Evolutionary conservation across 2,113 vertebrate genomes (phyloP), one percentile per base, ranked within the genome.

Genomic region (Miniopterus natalensis): DNA sequence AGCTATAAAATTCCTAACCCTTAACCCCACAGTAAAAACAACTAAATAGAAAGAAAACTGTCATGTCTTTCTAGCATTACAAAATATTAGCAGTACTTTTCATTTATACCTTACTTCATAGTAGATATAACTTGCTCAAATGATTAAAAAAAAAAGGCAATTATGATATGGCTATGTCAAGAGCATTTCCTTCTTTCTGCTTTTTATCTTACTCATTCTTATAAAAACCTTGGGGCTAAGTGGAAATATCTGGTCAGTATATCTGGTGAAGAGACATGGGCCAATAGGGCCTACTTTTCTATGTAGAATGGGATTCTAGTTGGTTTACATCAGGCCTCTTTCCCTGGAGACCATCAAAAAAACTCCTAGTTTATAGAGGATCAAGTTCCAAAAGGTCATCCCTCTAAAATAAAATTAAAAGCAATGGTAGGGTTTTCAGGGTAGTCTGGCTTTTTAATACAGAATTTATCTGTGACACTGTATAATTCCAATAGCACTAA

Each of bases 51-150:
- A 92, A 47, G 5, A 83, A 15, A 65, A 51, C 29, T 85, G 66
- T 47, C 12, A 5, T 23, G 9, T 85, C 17, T 90, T 9, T n/a
- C 79, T 73, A 83, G 79, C 45, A 70, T 87, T 87, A 51, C 27
- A 95, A 91, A 95, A 80, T 45, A 70, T 17, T 53, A 94, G n/a
- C 9, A 89, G 25, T 11, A 45, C 6, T 96, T 42, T 88, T 92
- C 40, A 81, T 18, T 11, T 8, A 85, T 8, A 77, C 53, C 55
- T 96, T 71, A 78, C 88, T 92, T 91, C 88, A 86, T 0, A 85
- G 23, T 1, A 86, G 29, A 65, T 31, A 63, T 36, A 92, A 95
- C 36, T 51, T 91, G 65, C 20, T 31, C 25, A 94, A 78, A 9
- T 71, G 31, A 90, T 63, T 17, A 51, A 83, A 61, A 68, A 84